Percentiles rank a stretch among this genome's conserved stretches.
phyloP scores from a whole-genome alignment of 2,113 vertebrate genomes.

The Arothron firmamentum region DNA sequence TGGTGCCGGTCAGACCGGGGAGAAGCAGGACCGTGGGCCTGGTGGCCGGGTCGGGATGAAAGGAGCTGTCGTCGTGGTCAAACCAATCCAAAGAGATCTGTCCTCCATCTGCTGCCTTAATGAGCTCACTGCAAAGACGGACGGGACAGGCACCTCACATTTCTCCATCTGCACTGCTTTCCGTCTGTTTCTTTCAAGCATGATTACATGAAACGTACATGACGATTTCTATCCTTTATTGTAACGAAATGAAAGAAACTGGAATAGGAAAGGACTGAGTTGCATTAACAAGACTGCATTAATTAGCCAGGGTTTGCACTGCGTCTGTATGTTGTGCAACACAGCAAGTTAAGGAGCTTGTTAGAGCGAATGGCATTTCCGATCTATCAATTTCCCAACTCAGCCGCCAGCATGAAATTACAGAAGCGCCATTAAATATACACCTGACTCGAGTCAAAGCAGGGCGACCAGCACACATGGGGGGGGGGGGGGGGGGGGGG shows the following conservation, averaged over 20 bases:
- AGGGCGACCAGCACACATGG: not conserved
- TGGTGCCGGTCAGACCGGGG: slow-evolving; percentile 95
- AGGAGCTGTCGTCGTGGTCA: slow-evolving; percentile 84
- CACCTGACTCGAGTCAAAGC: slow-evolving; percentile 45
- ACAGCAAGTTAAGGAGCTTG: slow-evolving; percentile 20
- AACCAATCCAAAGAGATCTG: slow-evolving; percentile 99
- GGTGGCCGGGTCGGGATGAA: slow-evolving; percentile 78
- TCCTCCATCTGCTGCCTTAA: slow-evolving; percentile 95
- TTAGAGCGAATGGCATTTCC: slow-evolving; percentile 25
- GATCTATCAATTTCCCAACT: slow-evolving; percentile 43
- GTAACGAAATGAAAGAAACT: too few relatives aligned
- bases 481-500: slow-evolving; percentile 16
- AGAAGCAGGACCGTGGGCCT: slow-evolving; percentile 90
- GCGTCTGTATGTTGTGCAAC: slow-evolving; percentile 31
- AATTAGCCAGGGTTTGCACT: slow-evolving; percentile 7
- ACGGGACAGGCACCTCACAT: slow-evolving; percentile 40
- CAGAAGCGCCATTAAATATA: slow-evolving; percentile 68
- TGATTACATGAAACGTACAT: not conserved
- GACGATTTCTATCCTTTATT: too few relatives aligned
- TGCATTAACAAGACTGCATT: too few relatives aligned
- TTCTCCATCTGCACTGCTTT: slow-evolving; percentile 1
- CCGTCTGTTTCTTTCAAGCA: not conserved
- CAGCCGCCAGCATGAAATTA: slow-evolving; percentile 66
- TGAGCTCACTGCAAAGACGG: slow-evolving; percentile 86
- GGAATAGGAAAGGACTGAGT: not conserved